Conservation (phyloP, 2,113 vertebrate species). For the Callospermophilus lateralis region DNA sequence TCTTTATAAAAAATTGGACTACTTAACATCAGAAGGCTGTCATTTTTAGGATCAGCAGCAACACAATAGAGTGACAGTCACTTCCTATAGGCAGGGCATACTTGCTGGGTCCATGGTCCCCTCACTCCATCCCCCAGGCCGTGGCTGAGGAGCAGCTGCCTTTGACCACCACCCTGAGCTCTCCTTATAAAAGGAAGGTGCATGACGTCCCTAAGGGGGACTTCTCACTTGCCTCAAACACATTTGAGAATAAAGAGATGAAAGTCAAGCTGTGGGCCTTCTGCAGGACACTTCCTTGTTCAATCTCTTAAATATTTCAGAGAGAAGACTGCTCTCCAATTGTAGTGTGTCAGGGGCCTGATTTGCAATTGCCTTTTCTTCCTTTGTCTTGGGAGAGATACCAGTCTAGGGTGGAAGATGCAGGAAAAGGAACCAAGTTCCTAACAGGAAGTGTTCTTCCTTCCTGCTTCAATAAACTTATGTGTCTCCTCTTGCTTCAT, state of each 20-base stretch:
- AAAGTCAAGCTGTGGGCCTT: background rate
- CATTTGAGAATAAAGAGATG: background rate
- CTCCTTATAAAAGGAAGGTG: background rate
- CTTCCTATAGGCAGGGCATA: too few relatives aligned
- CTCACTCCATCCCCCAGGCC: background rate
- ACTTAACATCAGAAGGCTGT: background rate
- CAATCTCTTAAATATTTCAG: background rate
- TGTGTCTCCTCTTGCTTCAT: background rate
- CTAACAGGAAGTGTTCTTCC: background rate
- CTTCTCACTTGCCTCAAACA: background rate
- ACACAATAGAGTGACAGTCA: background rate
- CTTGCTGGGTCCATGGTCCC: too few relatives aligned
- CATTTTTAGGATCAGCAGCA: background rate
- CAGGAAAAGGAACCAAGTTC: background rate
- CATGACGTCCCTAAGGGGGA: fast-evolving
- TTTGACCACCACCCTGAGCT: fast-evolving
- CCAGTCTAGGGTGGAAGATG: background rate
- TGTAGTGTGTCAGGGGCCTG: background rate
- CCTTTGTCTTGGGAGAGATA: background rate
- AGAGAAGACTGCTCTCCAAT: too few relatives aligned
- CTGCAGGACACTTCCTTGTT: background rate
- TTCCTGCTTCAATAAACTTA: background rate
- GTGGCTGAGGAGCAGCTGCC: background rate
- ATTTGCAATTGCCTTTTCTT: background rate
- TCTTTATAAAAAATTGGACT: background rate